Base-by-base conservation (phyloP, 2,113 vertebrate species). In the Entelurus aequoreus region DNA sequence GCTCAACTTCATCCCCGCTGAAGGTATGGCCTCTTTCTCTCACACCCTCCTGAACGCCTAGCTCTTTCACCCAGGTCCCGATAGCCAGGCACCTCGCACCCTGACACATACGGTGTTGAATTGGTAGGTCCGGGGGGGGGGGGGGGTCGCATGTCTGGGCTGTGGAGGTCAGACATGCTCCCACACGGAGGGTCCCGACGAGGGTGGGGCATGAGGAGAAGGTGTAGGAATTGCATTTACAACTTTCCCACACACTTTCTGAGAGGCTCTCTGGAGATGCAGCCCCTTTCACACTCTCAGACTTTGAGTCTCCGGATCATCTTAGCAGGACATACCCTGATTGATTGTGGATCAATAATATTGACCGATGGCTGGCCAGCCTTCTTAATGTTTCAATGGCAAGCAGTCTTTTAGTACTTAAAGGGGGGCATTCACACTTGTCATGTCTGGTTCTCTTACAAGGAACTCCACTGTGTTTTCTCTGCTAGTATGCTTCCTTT, bases 1-100 rank as follows among this genome's bases (percentile, higher is more conserved):
- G 19, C 75, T 92, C 61, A 90, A 88, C 84, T 84, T 86, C 71
- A 89, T 90, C 78, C 89, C 87, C 48, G 76, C 87, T 4, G 89
- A 91, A 86, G 90, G 90, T 92, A 88, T 38, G 87, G 42, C n/a
- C 57, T 52, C 61, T 75, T 62, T 76, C 52, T 60, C 12, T 48
- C 46, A 15, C 62, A 49, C 47, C 9, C 67, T 75, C 5, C 49
- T 47, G 37, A 28, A 0, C 73, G 48, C 15, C 53, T 66, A 48
- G 46, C 57, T 47, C 56, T 53, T 46, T 46, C 42, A 46, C 10
- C 42, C 65, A 35, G 40, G 59, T 48, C 21, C 13, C 55, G 52
- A 76, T 16, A n/a, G n/a, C n/a, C n/a, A n/a, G n/a, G n/a, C n/a
- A n/a, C n/a, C n/a, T n/a, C 48, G 13, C 28, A 15, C 44, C 71